Conservation (phyloP, 2,113 vertebrate genomes). For the Petrocephalus zakoni region DNA sequence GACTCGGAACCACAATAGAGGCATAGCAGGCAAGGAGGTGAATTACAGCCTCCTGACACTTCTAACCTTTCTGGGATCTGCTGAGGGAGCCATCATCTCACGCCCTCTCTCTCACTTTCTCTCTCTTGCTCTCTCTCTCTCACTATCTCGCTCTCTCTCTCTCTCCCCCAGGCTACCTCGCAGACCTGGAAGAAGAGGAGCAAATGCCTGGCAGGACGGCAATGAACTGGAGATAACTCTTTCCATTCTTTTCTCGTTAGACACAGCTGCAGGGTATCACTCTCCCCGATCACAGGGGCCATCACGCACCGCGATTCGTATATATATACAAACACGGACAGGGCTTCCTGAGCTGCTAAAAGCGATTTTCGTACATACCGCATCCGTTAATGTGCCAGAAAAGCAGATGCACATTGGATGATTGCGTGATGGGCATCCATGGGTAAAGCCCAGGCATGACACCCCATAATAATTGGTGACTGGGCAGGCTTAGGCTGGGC, state of each 20-base stretch:
- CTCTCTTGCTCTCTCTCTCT: no score
- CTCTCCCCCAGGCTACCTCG: background rate
- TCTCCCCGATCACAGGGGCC: background rate
- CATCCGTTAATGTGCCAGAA: background rate
- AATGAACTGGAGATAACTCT: background rate
- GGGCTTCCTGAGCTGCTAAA: background rate
- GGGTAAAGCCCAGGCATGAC: background rate
- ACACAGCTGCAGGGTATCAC: background rate
- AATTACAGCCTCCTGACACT: slow-evolving; percentile 13
- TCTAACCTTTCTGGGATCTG: slow-evolving; percentile 7
- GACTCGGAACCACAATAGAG: background rate
- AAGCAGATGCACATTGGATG: background rate
- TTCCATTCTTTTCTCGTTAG: background rate
- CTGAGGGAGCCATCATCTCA: slow-evolving; percentile 12
- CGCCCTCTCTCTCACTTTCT: background rate
- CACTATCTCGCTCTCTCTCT: background rate
- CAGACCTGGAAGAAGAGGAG: background rate
- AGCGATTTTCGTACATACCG: background rate
- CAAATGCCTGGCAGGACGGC: background rate
- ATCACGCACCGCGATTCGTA: background rate
- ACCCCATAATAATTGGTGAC: background rate
- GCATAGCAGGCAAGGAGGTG: background rate
- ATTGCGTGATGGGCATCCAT: no score
- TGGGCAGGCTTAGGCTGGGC: background rate
- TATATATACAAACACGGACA: background rate